Base-by-base conservation (phyloP, 2,888 invertebrate genomes). In the Andrena marginata region DNA sequence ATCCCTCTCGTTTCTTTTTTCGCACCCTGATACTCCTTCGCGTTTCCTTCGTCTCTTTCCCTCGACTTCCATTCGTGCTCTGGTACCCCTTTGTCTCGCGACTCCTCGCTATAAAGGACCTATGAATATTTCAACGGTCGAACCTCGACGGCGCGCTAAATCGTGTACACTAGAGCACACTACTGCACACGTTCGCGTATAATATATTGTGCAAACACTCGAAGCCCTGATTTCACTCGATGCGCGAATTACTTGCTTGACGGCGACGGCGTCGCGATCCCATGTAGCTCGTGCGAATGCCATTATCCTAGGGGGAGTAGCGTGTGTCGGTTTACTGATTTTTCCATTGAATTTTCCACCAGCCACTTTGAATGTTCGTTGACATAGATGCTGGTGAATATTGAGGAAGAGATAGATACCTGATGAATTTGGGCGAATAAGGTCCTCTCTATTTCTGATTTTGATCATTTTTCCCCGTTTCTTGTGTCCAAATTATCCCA, bases 101-200 rank as follows among this genome's bases (percentile, higher is more conserved):
- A 35, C 59, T 70, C 59, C 72, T 62, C 72, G 60, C 56, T 35
- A 31, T 60, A 48, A 42, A 31, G 77, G 68, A 75, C 75, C 80
- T 79, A 86, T 86, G 86, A 86, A 86, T 86, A 86, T 86, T 86
- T 86, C 85, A 86, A 77, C 76, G 85, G 33, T 67, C 76, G 85
- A 78, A 78, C 62, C 85, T 80, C 74, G 67, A 49, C 70, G 64
- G 23, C 71, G 49, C 68, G 69, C 65, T 78, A 83, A 85, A 85
- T 85, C 80, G 80, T 29, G 68, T 73, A 72, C 65, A 67, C 62
- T 35, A 10, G 51, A 29, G 35, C 60, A 8, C 49, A 69, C 62
- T 65, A 69, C 71, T 69, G 70, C 16, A 16, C 16, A 42, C 42
- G 42, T 2, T 42, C 49, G 4, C 48, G 60, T 63, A 64, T 77